Conservation (phyloP, 2,113 vertebrate species). For the Epinephelus moara region DNA sequence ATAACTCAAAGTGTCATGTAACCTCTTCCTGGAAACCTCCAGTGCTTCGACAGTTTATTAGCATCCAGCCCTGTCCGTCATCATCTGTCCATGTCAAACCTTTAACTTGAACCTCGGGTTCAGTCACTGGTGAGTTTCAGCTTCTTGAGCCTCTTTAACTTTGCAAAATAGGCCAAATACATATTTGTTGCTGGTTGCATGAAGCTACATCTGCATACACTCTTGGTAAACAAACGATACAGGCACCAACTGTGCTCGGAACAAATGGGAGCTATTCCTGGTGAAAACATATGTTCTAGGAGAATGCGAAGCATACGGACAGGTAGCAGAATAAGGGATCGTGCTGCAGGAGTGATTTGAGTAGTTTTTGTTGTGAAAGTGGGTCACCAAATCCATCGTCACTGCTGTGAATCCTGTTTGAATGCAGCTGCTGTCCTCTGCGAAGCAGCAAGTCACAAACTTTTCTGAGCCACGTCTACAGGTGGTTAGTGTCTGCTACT, state of each 20-base stretch:
- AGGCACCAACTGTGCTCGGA: neutral
- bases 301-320: neutral
- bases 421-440: neutral
- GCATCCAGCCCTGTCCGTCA: constrained; percentile 55
- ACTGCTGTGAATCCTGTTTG: neutral
- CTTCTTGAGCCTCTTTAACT: neutral
- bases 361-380: constrained; percentile 4
- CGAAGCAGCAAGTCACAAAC: neutral
- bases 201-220: neutral
- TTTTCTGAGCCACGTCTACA: neutral
- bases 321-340: neutral
- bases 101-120: neutral
- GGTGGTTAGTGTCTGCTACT: neutral
- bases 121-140: neutral
- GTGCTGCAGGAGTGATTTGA: neutral
- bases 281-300: neutral
- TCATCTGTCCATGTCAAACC: constrained; percentile 3
- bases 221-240: neutral
- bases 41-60: constrained; percentile 39
- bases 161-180: neutral
- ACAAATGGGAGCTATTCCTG: neutral
- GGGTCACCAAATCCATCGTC: constrained; percentile 8
- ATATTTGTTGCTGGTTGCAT: neutral
- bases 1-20: constrained; percentile 66
- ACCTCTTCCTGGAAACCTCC: constrained; percentile 66